phyloP scores from a whole-genome alignment of 2,113 vertebrate species.

The Lophura nycthemera region DNA sequence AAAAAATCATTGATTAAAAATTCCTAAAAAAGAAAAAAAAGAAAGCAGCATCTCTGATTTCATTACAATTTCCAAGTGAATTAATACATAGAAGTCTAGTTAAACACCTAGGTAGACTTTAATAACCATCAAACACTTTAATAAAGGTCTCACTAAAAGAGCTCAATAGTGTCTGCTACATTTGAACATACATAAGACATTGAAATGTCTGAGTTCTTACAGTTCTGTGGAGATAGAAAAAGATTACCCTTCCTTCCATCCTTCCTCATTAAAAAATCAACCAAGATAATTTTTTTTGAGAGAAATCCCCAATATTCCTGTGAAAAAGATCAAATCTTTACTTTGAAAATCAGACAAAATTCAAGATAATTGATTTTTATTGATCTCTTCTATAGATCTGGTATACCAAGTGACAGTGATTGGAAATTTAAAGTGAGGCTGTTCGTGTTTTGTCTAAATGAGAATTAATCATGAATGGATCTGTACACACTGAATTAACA shows the following conservation, averaged over 20 bases:
- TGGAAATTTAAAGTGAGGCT: neutral
- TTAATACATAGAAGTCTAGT: neutral
- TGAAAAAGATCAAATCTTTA: neutral
- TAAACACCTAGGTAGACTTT: neutral
- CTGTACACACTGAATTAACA: neutral
- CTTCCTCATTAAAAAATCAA: neutral
- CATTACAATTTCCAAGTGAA: conserved; percentile 9
- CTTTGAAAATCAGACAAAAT: neutral
- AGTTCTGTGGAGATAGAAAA: neutral
- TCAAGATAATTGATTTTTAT: conserved; percentile 14
- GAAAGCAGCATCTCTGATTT: neutral
- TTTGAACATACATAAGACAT: neutral
- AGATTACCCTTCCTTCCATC: neutral
- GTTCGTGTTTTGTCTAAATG: neutral
- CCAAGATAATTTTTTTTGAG: neutral
- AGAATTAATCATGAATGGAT: neutral
- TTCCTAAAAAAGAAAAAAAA: neutral
- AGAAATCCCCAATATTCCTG: neutral
- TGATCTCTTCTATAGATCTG: neutral
- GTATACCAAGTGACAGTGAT: neutral
- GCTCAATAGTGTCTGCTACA: neutral
- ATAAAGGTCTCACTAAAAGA: neutral
- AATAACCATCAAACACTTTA: neutral
- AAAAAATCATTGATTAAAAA: conserved; percentile 13
- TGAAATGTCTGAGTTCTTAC: neutral